Evolutionary conservation across 2,113 vertebrate genomes (phyloP).

Genomic region (Lonchura striata): DNA sequence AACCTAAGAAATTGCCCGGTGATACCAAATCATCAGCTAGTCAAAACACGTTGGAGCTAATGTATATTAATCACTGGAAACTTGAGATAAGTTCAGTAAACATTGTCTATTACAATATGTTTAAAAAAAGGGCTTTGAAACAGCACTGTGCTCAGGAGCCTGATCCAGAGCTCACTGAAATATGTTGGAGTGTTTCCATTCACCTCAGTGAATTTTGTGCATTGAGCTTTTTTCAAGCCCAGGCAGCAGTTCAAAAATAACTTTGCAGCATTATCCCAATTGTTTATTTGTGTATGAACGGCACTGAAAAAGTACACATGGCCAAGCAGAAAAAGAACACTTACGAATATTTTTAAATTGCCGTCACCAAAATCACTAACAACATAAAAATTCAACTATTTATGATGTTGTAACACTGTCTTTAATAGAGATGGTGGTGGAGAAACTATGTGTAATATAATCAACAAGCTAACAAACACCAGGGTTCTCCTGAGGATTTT

Average conservation of each 20-base stretch:
- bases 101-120: neutral
- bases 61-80: constrained; percentile 54
- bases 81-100: constrained; percentile 44
- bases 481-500: neutral
- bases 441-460: constrained; percentile 16
- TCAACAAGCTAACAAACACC: neutral
- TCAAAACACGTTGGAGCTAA: neutral
- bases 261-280: neutral
- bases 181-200: constrained; percentile 42
- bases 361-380: neutral
- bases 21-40: constrained; percentile 54
- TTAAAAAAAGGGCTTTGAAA: neutral
- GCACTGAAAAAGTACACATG: constrained; percentile 6
- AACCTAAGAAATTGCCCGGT: constrained; percentile 8
- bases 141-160: neutral
- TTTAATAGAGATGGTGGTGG: neutral
- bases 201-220: constrained; percentile 24
- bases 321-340: constrained; percentile 15
- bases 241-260: constrained; percentile 48
- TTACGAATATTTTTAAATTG: constrained; percentile 30
- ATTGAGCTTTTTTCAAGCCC: constrained; percentile 21
- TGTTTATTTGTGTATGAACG: constrained; percentile 45
- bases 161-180: constrained; percentile 30
- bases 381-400: constrained; percentile 43
- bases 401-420: constrained; percentile 7